Conservation (phyloP, 1,140 invertebrate genomes). For the Coptotermes formosanus region DNA sequence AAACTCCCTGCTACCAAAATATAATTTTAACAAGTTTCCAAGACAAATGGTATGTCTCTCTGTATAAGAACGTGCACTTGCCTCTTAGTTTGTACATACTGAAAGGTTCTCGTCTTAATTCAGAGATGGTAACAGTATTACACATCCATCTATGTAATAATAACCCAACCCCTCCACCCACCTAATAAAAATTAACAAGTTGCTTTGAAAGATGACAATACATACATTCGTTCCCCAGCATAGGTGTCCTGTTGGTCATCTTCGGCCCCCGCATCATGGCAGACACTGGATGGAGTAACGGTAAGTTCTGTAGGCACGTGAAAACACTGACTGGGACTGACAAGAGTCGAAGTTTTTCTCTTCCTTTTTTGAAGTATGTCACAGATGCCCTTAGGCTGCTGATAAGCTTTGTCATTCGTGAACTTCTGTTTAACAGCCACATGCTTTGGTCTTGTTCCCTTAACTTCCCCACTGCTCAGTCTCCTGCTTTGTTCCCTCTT, state of each 20-base stretch:
- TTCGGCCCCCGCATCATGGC: background rate
- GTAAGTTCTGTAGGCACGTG: background rate
- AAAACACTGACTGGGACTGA: background rate
- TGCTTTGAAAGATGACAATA: background rate
- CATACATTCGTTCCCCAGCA: background rate
- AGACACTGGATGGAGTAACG: background rate
- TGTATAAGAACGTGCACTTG: no score
- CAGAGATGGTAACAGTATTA: no score
- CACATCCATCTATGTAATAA: no score
- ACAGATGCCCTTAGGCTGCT: background rate
- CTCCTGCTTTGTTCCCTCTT: background rate
- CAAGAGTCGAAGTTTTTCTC: background rate
- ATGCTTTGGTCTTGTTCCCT: background rate
- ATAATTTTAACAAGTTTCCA: no score
- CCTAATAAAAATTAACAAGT: background rate
- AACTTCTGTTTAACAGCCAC: background rate
- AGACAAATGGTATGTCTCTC: no score
- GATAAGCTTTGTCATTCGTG: background rate
- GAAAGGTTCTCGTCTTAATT: no score
- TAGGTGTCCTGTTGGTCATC: background rate
- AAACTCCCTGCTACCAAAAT: no score
- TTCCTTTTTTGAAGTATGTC: background rate
- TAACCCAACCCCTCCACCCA: background rate
- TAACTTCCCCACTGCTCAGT: background rate
- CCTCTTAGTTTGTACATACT: no score